Conservation (phyloP, 2,888 invertebrate species). For the Torymus tubicola region DNA sequence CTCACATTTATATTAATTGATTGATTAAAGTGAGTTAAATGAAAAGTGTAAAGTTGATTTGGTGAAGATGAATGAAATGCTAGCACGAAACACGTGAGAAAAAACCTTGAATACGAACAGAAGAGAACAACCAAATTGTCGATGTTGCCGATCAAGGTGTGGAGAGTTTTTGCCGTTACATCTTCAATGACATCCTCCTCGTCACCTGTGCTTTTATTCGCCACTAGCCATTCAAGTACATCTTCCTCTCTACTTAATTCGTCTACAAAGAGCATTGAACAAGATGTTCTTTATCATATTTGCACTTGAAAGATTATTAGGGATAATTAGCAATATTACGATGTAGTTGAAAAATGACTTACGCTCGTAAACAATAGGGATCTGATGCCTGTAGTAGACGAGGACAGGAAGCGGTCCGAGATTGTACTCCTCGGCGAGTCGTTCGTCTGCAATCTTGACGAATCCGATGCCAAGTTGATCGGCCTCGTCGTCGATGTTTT, state of each 20-base stretch:
- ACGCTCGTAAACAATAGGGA: slow-evolving; percentile 96
- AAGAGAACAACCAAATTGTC: slow-evolving; percentile 95
- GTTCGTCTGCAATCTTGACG: slow-evolving; percentile 95
- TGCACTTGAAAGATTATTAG: not conserved
- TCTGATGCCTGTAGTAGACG: slow-evolving; percentile 95
- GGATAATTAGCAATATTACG: not conserved
- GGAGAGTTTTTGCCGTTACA: slow-evolving; percentile 92
- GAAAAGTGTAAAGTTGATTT: not conserved
- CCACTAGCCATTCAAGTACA: slow-evolving; percentile 94
- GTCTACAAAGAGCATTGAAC: slow-evolving; percentile 77
- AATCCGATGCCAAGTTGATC: slow-evolving; percentile 96
- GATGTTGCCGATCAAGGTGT: slow-evolving; percentile 91
- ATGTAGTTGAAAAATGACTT: slow-evolving; percentile 64
- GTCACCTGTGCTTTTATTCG: slow-evolving; percentile 94
- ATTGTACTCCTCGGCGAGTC: slow-evolving; percentile 94
- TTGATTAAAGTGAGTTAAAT: too few species aligned
- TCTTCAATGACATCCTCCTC: slow-evolving; percentile 96
- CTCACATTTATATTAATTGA: too few species aligned
- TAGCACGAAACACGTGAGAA: slow-evolving; percentile 49
- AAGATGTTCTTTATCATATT: not conserved
- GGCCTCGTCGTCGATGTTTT: slow-evolving; percentile 96
- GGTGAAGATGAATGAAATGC: not conserved
- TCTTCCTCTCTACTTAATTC: slow-evolving; percentile 94
- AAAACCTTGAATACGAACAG: slow-evolving; percentile 81
- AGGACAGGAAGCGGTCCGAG: slow-evolving; percentile 91